Conservation (phyloP, 2,888 invertebrate species). For the Andricus curvator region DNA sequence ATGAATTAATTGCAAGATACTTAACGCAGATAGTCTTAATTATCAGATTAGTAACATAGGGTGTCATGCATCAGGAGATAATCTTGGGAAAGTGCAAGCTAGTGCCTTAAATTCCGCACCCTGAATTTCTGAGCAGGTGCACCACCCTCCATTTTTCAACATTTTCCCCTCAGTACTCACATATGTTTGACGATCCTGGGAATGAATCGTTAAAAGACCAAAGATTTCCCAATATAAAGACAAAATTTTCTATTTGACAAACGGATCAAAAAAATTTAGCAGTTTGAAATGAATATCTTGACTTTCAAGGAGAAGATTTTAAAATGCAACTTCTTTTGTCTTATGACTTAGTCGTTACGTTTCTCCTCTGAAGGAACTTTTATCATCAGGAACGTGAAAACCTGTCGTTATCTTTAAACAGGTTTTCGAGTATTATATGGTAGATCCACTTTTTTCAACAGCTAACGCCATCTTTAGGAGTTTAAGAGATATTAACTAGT, state of each 20-base stretch:
- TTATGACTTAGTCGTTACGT: background rate
- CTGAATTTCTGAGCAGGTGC: constrained; percentile 47
- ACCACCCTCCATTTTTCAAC: background rate
- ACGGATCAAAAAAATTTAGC: background rate
- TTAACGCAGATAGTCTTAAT: constrained; percentile 1
- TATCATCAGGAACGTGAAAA: constrained; percentile 1
- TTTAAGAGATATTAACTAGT: background rate
- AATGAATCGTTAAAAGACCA: constrained; percentile 20
- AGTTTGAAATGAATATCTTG: background rate
- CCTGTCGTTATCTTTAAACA: background rate
- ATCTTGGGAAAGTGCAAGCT: background rate
- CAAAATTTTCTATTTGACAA: background rate
- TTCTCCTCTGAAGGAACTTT: background rate
- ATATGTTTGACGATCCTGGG: constrained; percentile 50
- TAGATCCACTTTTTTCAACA: constrained; percentile 7
- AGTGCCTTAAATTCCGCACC: background rate
- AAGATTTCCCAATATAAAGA: background rate
- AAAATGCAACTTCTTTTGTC: background rate
- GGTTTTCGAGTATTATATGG: background rate
- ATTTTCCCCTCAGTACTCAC: constrained; percentile 15
- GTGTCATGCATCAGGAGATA: background rate
- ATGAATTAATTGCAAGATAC: background rate
- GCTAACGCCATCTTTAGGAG: background rate
- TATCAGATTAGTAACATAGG: constrained; percentile 9
- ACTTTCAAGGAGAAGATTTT: background rate